phyloP scores from a whole-genome alignment of 92 coral and sea anemone species.

The Micromussa lordhowensis region DNA sequence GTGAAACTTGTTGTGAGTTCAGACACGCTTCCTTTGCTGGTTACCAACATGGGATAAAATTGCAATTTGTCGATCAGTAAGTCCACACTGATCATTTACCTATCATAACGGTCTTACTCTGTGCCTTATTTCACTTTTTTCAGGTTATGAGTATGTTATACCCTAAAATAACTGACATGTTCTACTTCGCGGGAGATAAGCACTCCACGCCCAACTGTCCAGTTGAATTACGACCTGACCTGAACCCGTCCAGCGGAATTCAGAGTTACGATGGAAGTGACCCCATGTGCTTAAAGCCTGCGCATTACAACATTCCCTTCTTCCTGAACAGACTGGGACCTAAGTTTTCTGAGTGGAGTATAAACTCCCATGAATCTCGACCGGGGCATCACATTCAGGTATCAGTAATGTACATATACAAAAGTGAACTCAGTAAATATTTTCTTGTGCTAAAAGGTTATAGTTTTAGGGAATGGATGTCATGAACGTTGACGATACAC shows the following conservation, averaged over 20 bases:
- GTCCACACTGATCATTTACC: background rate
- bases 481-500: background rate
- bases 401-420: background rate
- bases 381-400: conserved; percentile 86
- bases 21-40: no score
- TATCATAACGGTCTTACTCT: background rate
- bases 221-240: conserved; percentile 61
- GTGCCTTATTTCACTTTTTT: background rate
- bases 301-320: conserved; percentile 73
- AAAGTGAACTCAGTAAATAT: background rate
- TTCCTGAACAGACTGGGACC: conserved; percentile 73
- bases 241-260: conserved; percentile 80
- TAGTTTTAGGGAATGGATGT: background rate
- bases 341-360: conserved; percentile 75
- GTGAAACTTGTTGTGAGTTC: no score
- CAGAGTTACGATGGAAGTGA: conserved; percentile 76
- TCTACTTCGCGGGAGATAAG: conserved; percentile 73
- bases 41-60: no score
- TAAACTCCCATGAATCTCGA: conserved; percentile 74
- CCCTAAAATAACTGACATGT: conserved; percentile 74
- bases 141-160: conserved; percentile 80
- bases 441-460: background rate
- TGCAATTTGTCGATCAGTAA: no score
- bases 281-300: conserved; percentile 44
- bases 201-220: conserved; percentile 84